These are phyloP conservation scores for Boleophthalmus pectinirostris DNA, from an alignment of 2,113 vertebrate genomes.

Conservation along the genomic window DNA sequence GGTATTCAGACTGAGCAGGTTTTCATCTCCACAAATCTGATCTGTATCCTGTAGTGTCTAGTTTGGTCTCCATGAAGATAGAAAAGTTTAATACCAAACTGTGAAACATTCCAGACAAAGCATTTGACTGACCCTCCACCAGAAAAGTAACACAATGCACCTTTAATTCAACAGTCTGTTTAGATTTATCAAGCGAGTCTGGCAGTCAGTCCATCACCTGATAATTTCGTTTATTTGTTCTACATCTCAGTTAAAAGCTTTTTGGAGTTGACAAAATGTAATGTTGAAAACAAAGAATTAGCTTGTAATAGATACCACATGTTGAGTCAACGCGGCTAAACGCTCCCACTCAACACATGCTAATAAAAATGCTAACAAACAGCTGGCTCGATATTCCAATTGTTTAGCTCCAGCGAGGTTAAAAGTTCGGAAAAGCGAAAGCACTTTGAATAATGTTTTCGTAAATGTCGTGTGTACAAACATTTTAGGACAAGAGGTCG, in stretches of 20 bases:
- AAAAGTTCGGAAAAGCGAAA: constrained; percentile 3
- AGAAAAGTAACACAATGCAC: no score
- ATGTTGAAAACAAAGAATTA: constrained; percentile 22
- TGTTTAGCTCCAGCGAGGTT: neutral
- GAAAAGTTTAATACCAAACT: no score
- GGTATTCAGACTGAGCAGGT: no score
- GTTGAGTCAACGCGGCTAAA: constrained; percentile 1
- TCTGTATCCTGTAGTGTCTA: no score
- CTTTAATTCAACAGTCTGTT: constrained; percentile 11
- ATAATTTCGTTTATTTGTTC: constrained; percentile 14
- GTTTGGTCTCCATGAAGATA: no score
- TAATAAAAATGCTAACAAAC: constrained; percentile 10
- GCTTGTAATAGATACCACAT: constrained; percentile 18
- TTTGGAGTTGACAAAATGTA: neutral
- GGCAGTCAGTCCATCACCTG: constrained; percentile 25
- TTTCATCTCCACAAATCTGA: no score
- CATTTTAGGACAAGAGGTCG: neutral
- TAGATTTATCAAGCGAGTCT: constrained; percentile 4
- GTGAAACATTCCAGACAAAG: no score
- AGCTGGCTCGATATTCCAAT: neutral
- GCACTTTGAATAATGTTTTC: neutral
- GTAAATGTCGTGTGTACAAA: constrained; percentile 9
- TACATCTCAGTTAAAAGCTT: constrained; percentile 9
- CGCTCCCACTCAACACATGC: neutral
- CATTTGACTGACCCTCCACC: no score